Percentiles rank a stretch among this genome's conserved stretches.
These are phyloP conservation scores for Pachypsylla venusta DNA, from an alignment of 1,140 invertebrate genomes.

Conservation along the genomic window DNA sequence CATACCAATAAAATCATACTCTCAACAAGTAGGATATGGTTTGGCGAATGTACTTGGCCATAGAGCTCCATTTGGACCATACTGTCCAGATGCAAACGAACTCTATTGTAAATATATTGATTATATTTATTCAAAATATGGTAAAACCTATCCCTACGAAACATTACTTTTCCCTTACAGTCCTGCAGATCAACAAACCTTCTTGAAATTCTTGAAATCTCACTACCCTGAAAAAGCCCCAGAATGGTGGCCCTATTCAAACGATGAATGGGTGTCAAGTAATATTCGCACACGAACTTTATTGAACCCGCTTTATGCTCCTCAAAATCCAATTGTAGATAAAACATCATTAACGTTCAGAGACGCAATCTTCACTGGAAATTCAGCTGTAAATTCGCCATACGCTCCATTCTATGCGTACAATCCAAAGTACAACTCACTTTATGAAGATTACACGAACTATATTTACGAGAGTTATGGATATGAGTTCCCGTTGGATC, in stretches of 20 bases:
- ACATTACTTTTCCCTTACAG: neutral
- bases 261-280: neutral
- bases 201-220: neutral
- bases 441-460: neutral
- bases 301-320: neutral
- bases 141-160: neutral
- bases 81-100: neutral
- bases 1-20: neutral
- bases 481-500: neutral
- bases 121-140: neutral
- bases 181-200: neutral
- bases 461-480: neutral
- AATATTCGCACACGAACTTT: neutral
- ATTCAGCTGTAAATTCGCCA: neutral
- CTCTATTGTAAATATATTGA: constrained; percentile 3
- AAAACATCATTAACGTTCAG: neutral
- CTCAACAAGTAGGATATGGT: neutral
- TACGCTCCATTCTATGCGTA: constrained; percentile 3
- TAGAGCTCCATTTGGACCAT: constrained; percentile 1
- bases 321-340: neutral
- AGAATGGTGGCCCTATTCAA: neutral
- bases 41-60: neutral
- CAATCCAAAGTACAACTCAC: neutral
- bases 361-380: neutral
- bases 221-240: neutral